Base-by-base conservation (phyloP, 2,888 invertebrate genomes). In the Cheilosia variabilis region DNA sequence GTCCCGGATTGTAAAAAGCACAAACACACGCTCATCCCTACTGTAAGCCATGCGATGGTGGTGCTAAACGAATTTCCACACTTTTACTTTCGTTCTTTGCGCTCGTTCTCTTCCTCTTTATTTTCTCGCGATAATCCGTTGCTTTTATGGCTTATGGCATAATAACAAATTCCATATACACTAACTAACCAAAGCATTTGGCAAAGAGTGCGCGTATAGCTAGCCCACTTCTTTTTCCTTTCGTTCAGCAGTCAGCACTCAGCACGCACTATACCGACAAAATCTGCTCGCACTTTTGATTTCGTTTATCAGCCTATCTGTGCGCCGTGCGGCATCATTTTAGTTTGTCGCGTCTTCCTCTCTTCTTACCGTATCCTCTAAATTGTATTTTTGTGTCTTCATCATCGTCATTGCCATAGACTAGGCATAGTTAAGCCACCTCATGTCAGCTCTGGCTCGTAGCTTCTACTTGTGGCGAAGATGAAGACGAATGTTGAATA, bases 31-130 rank as follows among this genome's bases (percentile, higher is more conserved):
- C 19, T 10, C 15, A 22, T 13, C 1, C 24, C 5, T 17, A 47
- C 41, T 57, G 43, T 52, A 58, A 73, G 43, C 45, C 62, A 41
- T 53, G 34, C 52, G 13, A 19, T 15, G 52, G 22, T 24, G 22
- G 53, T 69, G 68, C 66, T 63, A 52, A 75, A 45, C 58, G 34
- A 84, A 79, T 84, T 84, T 84, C 75, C 75, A 79, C 75, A 84
- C 79, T 84, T 84, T 84, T 84, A 80, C 84, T 84, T 79, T 84
- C 84, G 15, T 80, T 84, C 34, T 75, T 71, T 52, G 66, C 50
- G 66, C 53, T 53, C 53, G 71, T 72, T 79, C 65, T 52, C 55
- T 73, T 55, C 63, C 41, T 47, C 31, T 19, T 58, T 52, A 34
- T 31, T 24, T 41, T 37, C 55, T 31, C 52, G 31, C 34, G 58